Base-by-base conservation (phyloP, 2,888 invertebrate species). In the Orthosia gracilis region DNA sequence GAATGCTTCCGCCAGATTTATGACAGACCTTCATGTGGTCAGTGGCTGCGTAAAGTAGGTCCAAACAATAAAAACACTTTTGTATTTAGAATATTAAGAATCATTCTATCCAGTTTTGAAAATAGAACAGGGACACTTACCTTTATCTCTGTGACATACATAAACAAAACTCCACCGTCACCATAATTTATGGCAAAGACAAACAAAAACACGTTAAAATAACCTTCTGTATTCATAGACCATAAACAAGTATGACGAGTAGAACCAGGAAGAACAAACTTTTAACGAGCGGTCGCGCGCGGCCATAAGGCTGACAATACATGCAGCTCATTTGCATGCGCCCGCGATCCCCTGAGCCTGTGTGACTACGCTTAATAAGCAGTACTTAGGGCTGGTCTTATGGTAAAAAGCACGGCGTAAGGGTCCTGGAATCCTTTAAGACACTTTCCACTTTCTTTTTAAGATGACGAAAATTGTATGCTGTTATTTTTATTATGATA, bases 251-350 rank as follows among this genome's bases (percentile, higher is more conserved):
- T 45, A 66, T 62, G 40, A 40, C 17, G 54, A n/a, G n/a, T n/a
- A n/a, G n/a, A n/a, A n/a, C n/a, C n/a, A n/a, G n/a, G 55, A 50
- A 47, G 50, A 66, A 72, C 50, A 57, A 78, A 86, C 72, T 84
- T 87, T 76, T 85, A 85, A 86, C 85, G 82, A 85, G 85, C 83
- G 83, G 76, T 77, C 82, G 82, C 67, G 86, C 74, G 69, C 59
- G 61, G 62, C 82, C 82, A 65, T 67, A 69, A 69, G 47, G 72
- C 64, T 55, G 72, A 69, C 73, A 69, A 57, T 71, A 73, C 65
- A 70, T 74, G 78, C 81, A 70, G 54, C 59, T 74, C 73, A 83
- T 85, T 85, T 83, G 85, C 83, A 85, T 85, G 64, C 69, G 45
- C 72, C 54, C 66, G 50, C 57, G 26, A 72, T 31, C 59, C 83